Base-by-base conservation (phyloP, 2,113 vertebrate genomes). In the Calonectris borealis region DNA sequence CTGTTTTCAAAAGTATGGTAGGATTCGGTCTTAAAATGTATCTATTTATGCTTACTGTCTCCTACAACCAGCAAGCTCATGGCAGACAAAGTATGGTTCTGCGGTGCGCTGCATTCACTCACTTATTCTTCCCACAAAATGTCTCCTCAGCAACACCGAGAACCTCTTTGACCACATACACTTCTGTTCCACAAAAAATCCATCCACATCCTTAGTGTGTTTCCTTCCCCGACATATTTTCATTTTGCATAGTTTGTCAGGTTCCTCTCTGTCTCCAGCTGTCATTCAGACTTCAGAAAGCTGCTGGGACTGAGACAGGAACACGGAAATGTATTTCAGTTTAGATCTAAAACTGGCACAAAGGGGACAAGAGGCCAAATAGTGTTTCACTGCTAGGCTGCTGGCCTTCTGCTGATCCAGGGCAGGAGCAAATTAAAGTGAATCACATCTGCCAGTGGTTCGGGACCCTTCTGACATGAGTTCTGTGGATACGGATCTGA, bases 401-500 rank as follows among this genome's bases (percentile, higher is more conserved):
- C 72, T 62, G 51, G 31, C 46, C 38, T 49, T 54, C n/a, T 64
- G 12, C 8, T 71, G 48, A 83, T n/a, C 32, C 54, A 83, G 32
- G 15, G 17, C 34, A 85, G 25, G 26, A 72, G 51, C 25, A 80
- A 79, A 83, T 6, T 14, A 42, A 90, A 84, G 26, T 16, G 20
- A 89, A 65, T 48, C 27, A 29, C 4, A 7, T 40, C 49, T 82
- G 19, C 32, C 31, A 7, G 13, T 64, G 21, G 34, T 40, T 83
- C 29, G 66, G 38, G 26, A 79, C 34, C 12, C 26, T 76, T 88
- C 61, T n/a, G 36, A 76, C 6, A 22, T 16, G 32, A 76, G 22
- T 32, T 79, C 34, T 0, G 0, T 57, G 34, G 7, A 61, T 51
- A 64, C 1, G 1, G 27, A 55, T 55, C n/a, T 55, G 40, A 65